These are phyloP conservation scores for Didymodactylos carnosus DNA, from an alignment of 2,888 invertebrate species.

Conservation along the genomic window DNA sequence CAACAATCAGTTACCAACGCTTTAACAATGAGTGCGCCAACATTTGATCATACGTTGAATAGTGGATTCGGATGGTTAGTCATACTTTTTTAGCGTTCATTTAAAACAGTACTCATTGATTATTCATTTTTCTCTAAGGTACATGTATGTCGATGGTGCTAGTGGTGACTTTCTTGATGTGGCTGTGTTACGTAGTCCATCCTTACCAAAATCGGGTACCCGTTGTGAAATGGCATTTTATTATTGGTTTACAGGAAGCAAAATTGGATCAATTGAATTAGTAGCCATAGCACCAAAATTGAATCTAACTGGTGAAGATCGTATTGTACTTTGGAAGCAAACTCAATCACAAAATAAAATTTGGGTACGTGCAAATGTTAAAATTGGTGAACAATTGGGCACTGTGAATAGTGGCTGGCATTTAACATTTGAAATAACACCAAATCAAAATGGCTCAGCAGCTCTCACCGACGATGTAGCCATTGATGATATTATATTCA, in stretches of 20 bases:
- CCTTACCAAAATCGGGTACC: neutral
- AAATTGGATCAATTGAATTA: neutral
- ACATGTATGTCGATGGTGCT: constrained; percentile 2
- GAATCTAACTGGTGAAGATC: neutral
- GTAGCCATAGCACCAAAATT: neutral
- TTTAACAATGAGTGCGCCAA: neutral
- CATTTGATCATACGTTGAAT: constrained; percentile 9
- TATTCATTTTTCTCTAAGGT: neutral
- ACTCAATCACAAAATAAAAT: neutral
- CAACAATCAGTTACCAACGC: neutral
- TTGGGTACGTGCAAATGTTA: constrained; percentile 4
- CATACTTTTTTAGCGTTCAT: neutral
- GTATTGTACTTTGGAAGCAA: neutral
- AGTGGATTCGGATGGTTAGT: constrained; percentile 1
- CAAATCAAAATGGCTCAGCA: neutral
- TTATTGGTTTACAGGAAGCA: neutral
- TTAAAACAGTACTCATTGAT: neutral
- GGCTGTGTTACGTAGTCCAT: constrained; percentile 1
- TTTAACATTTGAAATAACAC: neutral
- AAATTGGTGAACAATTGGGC: neutral
- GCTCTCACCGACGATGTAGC: neutral
- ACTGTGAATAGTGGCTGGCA: neutral
- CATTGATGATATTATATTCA: constrained; percentile 10
- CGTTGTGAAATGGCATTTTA: constrained; percentile 4
- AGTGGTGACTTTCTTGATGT: constrained; percentile 2